Evolutionary conservation across 2,797 vertebrate genomes (phyloP), one percentile per base, ranked within the genome.

Genomic region (Artibeus lituratus): DNA sequence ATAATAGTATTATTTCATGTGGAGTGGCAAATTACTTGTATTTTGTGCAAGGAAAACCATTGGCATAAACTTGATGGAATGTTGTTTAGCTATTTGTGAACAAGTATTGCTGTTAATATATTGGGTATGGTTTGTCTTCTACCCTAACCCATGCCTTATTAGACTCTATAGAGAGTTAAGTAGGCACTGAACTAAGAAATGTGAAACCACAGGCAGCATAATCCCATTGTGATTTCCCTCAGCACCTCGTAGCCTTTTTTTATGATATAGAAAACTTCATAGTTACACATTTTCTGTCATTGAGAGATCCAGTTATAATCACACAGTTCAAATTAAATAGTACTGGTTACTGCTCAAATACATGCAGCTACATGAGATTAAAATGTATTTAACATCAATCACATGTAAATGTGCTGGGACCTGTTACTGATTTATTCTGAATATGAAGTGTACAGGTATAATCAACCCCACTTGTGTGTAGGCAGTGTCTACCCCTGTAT

Each of bases 231-330:
- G 72, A 77, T 70, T 88, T 44, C 29, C 53, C 12, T 49, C 55
- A 85, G 94, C 76, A 95, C 47, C 7, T 90, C 93, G 95, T 70
- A 95, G 67, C 95, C 95, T 98, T 95, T 84, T 84, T 97, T 98
- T 84, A 96, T 95, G 96, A 95, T 97, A 97, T 96, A 57, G 93
- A 97, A 94, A 98, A 98, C 92, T 98, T 98, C 85, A 72, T 98
- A 98, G 98, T 98, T 98, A 98, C 37, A 98, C 86, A 97, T 97
- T 98, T 98, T 97, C 85, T 94, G 91, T 88, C 94, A 96, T 77
- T 91, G 97, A 98, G 97, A 95, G 93, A 98, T 96, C 77, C 35
- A 83, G 84, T 96, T 97, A 89, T 97, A 98, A 98, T 98, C 98
- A 98, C 70, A 98, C 53, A 97, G 97, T 96, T 98, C 95, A 93